Evolutionary conservation across 2,113 vertebrate species (phyloP), one percentile per base, ranked within the genome.

Genomic region (Oreamnos americanus): DNA sequence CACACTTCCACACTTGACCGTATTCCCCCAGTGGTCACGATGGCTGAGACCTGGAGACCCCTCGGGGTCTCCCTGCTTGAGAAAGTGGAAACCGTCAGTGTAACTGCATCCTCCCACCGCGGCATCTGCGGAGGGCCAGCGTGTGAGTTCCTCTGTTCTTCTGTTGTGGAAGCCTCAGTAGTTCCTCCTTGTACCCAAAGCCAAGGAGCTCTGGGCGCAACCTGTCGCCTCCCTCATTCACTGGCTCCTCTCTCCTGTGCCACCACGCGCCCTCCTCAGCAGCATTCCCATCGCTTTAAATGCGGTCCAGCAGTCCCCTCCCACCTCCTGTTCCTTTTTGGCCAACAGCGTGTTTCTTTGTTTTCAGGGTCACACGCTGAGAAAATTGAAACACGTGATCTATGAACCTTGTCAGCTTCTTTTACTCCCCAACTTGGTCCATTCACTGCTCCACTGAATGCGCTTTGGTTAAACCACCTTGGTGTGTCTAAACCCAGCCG

Each of bases 1-100:
- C 26, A 4, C 1, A 7, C 30, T 23, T 23, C 36, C 30, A 10
- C 5, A 8, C 12, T 16, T 16, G 10, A 1, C 13, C 3, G 0
- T 26, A 2, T 15, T 36, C 53, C 13, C 53, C 45, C 0, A 2
- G 57, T 6, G 74, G 26, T 14, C 1, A 7, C 21, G 30, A 4
- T 2, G 10, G n/a, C n/a, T n/a, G 11, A 17, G 25, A 13, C 55
- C 45, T 19, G 39, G 33, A 45, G 17, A 51, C 4, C 19, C 28
- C 7, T 39, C 16, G 15, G 2, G 19, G 4, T 19, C 47, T 53
- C 26, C 14, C 5, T 26, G 36, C 4, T 49, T 7, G 23, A 17
- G 3, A 39, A 23, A 55, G 30, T 1, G 36, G 53, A 67, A 28
- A 5, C 30, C 19, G 0, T 16, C 36, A 17, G 0, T 15, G 15